Percentiles rank a stretch among this genome's conserved stretches.
These are phyloP conservation scores for Tragulus kanchil DNA, from an alignment of 2,113 vertebrate species.

Conservation along the genomic window DNA sequence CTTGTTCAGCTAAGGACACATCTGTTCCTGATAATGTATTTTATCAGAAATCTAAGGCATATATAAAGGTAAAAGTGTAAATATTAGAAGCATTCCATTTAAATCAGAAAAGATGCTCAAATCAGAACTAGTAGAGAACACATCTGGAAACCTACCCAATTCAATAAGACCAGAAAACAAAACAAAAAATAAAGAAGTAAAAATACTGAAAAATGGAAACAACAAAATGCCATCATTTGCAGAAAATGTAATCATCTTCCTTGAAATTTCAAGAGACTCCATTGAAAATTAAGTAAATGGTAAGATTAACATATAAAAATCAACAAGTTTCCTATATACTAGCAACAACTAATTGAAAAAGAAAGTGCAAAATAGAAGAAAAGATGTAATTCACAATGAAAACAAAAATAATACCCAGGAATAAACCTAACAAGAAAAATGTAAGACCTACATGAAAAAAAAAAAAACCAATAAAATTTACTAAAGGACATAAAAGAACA, in stretches of 20 bases:
- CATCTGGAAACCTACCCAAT: constrained; percentile 37
- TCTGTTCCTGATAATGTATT: background rate
- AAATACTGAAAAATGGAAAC: constrained; percentile 41
- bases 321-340: background rate
- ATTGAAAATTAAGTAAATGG: constrained; percentile 53
- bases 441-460: constrained; percentile 59
- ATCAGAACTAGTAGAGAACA: constrained; percentile 37
- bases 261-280: constrained; percentile 30
- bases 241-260: constrained; percentile 29
- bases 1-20: background rate
- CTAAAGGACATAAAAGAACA: constrained; percentile 71
- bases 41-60: background rate
- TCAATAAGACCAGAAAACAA: background rate
- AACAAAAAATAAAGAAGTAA: constrained; percentile 19
- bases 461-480: constrained; percentile 40
- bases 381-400: constrained; percentile 58
- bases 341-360: constrained; percentile 59
- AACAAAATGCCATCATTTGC: constrained; percentile 37
- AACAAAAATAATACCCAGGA: constrained; percentile 44
- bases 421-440: constrained; percentile 68
- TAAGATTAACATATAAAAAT: constrained; percentile 47
- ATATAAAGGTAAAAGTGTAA: background rate
- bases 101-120: constrained; percentile 59
- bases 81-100: constrained; percentile 8
- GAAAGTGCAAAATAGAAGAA: constrained; percentile 34